Evolutionary conservation across 2,113 vertebrate species (phyloP).

Genomic region (Crypturellus undulatus): DNA sequence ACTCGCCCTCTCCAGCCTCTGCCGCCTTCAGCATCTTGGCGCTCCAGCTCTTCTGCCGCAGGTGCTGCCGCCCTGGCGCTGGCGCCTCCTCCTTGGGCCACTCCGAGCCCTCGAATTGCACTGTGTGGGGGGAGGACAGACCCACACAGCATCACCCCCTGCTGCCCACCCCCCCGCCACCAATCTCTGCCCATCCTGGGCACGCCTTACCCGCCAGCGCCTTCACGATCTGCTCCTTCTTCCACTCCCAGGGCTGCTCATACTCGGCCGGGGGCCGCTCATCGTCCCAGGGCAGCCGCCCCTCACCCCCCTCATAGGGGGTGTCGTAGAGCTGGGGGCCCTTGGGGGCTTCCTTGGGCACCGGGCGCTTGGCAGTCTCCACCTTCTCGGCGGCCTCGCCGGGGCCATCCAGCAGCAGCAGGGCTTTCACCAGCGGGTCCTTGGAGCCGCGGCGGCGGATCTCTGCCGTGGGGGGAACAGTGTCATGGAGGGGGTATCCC

Average conservation of each 20-base stretch:
- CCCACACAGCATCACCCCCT: neutral
- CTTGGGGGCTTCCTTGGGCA: slow-evolving; percentile 73
- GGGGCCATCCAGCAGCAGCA: slow-evolving; percentile 82
- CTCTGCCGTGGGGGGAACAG: slow-evolving; percentile 69
- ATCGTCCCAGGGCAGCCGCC: slow-evolving; percentile 79
- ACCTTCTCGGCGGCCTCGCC: slow-evolving; percentile 55
- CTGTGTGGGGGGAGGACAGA: slow-evolving; percentile 69
- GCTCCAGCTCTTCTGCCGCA: slow-evolving; percentile 92
- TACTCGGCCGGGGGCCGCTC: slow-evolving; percentile 83
- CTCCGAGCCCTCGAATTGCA: slow-evolving; percentile 91
- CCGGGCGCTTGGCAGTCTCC: slow-evolving; percentile 43
- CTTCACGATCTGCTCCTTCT: slow-evolving; percentile 87
- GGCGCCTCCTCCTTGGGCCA: slow-evolving; percentile 80
- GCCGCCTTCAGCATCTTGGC: slow-evolving; percentile 84
- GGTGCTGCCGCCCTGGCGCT: slow-evolving; percentile 70
- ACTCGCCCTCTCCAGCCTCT: slow-evolving; percentile 76
- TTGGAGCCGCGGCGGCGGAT: slow-evolving; percentile 92
- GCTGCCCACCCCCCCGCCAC: neutral
- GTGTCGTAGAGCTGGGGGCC: slow-evolving; percentile 82
- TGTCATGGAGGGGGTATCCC: neutral
- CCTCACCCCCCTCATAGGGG: slow-evolving; percentile 44
- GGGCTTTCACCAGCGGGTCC: slow-evolving; percentile 89
- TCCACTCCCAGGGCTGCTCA: slow-evolving; percentile 92
- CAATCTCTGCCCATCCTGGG: no score
- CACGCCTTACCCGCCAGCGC: slow-evolving; percentile 84